Evolutionary conservation across 2,113 vertebrate species (phyloP).

Genomic region (Dryoscopus gambensis): DNA sequence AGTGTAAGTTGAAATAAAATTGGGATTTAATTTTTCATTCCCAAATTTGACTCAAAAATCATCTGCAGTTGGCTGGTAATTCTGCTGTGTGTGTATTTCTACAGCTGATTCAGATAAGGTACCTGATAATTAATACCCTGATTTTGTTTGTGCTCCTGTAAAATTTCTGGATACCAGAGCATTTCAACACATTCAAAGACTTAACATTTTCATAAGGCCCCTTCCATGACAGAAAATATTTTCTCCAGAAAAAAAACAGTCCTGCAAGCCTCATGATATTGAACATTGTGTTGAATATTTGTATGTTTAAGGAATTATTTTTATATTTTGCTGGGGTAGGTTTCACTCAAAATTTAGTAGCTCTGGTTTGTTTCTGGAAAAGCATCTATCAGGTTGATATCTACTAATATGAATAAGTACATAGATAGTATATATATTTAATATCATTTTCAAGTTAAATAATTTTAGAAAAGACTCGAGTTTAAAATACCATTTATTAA

Average conservation of each 20-base stretch:
- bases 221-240: not conserved
- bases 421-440: not conserved
- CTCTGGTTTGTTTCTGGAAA: not conserved
- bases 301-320: not conserved
- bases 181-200: not conserved
- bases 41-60: not conserved
- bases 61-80: not conserved
- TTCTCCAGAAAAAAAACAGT: not conserved
- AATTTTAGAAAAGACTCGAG: not conserved
- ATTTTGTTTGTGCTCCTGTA: not conserved
- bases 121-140: not conserved
- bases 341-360: not conserved
- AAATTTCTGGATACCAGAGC: not conserved
- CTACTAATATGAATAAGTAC: not conserved
- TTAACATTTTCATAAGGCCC: not conserved
- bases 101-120: not conserved
- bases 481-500: not conserved
- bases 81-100: not conserved
- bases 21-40: not conserved
- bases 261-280: not conserved
- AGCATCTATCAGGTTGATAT: not conserved
- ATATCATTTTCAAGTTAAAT: not conserved
- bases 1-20: not conserved
- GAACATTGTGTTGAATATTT: not conserved
- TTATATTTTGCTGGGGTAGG: not conserved